phyloP scores from a whole-genome alignment of 64 coral and sea anemone species.

The Dendronephthya gigantea region DNA sequence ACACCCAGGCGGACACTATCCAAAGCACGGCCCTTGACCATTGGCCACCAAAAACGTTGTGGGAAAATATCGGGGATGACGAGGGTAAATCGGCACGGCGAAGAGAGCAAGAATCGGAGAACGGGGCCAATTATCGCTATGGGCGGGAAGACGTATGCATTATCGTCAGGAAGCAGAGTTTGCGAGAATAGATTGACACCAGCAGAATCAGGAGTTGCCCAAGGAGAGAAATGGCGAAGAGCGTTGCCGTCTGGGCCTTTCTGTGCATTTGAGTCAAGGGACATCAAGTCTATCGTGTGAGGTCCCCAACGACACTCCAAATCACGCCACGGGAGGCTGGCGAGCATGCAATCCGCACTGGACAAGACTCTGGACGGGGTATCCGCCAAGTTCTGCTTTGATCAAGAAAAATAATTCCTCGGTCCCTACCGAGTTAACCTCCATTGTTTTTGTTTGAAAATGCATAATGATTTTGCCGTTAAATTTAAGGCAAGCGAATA shows the following conservation, averaged over 20 bases:
- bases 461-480: too few species aligned
- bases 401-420: too few species aligned
- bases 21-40: slow-evolving; percentile 30
- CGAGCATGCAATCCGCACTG: slow-evolving; percentile 17
- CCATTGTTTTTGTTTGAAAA: too few species aligned
- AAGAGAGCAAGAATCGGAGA: slow-evolving; percentile 4
- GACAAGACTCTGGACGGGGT: slow-evolving; percentile 4
- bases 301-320: slow-evolving; percentile 33
- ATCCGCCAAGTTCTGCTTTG: slow-evolving; percentile 21
- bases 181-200: slow-evolving; percentile 22
- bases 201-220: neutral
- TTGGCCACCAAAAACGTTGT: slow-evolving; percentile 39
- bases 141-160: slow-evolving; percentile 29
- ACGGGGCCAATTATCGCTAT: slow-evolving; percentile 3
- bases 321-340: neutral
- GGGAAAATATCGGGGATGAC: slow-evolving; percentile 24
- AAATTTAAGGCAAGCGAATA: too few species aligned
- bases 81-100: slow-evolving; percentile 28
- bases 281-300: slow-evolving; percentile 35
- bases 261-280: neutral
- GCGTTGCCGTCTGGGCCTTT: neutral
- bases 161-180: neutral
- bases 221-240: slow-evolving; percentile 8
- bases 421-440: too few species aligned
- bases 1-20: slow-evolving; percentile 12